A percentile compares a stretch with the other conserved stretches of the same genome.
Conservation (phyloP, 2,797 vertebrate species). For the Megalops cyprinoides region DNA sequence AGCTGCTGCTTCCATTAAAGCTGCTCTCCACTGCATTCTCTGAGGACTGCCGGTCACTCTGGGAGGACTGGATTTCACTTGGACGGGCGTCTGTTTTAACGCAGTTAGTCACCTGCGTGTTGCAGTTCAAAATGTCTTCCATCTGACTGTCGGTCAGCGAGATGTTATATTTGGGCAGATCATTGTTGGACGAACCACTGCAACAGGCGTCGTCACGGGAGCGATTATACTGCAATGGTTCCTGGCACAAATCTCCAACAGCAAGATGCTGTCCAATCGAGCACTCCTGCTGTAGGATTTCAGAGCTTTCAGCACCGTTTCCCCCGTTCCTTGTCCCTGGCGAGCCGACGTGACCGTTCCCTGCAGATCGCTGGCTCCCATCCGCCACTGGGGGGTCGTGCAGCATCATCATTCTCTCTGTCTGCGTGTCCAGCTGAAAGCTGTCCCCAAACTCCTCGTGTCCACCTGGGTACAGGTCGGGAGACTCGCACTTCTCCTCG, state of each 20-base stretch:
- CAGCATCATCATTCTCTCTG: conserved; percentile 85
- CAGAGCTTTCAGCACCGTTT: neutral
- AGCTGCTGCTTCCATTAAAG: conserved; percentile 85
- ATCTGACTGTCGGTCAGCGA: conserved; percentile 91
- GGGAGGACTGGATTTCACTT: conserved; percentile 13
- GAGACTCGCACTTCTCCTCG: conserved; percentile 43
- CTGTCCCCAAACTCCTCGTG: conserved; percentile 86
- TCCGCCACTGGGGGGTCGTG: conserved; percentile 39
- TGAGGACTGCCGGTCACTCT: conserved; percentile 33
- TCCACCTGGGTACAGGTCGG: conserved; percentile 53
- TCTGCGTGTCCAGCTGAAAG: conserved; percentile 91
- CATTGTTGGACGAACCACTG: neutral
- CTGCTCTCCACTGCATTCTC: conserved; percentile 64
- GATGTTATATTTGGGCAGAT: conserved; percentile 65
- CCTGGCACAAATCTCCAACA: neutral
- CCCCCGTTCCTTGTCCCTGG: neutral
- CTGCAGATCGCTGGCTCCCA: conserved; percentile 13
- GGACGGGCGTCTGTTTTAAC: conserved; percentile 31
- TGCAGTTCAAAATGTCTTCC: conserved; percentile 83
- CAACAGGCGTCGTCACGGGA: neutral
- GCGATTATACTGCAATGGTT: neutral
- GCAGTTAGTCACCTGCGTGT: conserved; percentile 71
- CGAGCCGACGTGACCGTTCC: neutral
- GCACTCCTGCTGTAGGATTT: neutral
- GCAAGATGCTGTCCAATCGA: neutral